phyloP scores from a whole-genome alignment of 2,888 invertebrate genomes.

The Eupithecia dodoneata region DNA sequence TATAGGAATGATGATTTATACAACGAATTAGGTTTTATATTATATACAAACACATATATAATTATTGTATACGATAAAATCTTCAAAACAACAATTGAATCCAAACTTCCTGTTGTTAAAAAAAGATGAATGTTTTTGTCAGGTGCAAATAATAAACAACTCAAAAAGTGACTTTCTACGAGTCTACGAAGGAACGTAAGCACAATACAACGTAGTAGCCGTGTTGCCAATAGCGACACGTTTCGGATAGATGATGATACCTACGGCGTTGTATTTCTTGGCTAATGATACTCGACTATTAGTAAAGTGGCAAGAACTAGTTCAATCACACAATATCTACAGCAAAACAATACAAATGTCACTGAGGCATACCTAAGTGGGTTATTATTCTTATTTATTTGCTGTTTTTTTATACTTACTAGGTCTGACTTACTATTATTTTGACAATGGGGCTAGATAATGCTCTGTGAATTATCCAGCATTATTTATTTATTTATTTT shows the following conservation, averaged over 20 bases:
- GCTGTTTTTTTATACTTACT: too few relatives aligned
- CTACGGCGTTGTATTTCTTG: constrained; percentile 24
- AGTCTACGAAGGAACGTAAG: neutral
- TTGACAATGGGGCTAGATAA: too few relatives aligned
- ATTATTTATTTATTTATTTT: too few relatives aligned
- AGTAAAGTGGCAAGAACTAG: neutral
- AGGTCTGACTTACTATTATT: too few relatives aligned
- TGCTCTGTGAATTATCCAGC: too few relatives aligned
- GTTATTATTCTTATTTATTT: too few relatives aligned
- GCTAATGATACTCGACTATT: constrained; percentile 13
- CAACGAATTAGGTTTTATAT: neutral
- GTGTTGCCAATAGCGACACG: constrained; percentile 16
- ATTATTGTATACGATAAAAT: neutral
- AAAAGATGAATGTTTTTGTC: neutral
- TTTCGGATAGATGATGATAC: neutral
- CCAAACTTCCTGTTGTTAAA: neutral
- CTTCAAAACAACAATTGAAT: neutral
- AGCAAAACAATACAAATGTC: too few relatives aligned
- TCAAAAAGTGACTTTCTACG: neutral
- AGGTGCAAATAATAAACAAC: neutral
- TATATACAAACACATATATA: neutral
- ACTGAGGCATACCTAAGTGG: too few relatives aligned
- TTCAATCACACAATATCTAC: too few relatives aligned
- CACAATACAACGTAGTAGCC: neutral
- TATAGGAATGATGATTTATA: neutral